Evolutionary conservation across 2,797 vertebrate species (phyloP).

Genomic region (Podarcis lilfordi): DNA sequence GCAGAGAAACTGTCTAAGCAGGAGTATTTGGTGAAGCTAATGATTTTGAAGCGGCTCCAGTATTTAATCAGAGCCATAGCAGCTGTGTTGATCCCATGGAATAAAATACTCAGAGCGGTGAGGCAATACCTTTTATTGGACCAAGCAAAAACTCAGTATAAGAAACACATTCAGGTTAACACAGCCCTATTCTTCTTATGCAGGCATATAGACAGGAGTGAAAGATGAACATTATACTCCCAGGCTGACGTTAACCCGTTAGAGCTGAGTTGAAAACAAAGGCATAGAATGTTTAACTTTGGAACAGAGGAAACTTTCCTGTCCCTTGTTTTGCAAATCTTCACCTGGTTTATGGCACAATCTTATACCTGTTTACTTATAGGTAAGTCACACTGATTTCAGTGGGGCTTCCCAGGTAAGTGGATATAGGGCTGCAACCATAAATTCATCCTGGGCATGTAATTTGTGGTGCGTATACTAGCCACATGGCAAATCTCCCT

Average conservation of each 20-base stretch:
- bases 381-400: too few relatives aligned
- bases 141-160: neutral
- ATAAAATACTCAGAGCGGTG: neutral
- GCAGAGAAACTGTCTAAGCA: neutral
- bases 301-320: neutral
- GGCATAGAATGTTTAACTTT: neutral
- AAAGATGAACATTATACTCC: neutral
- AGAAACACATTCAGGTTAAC: too few relatives aligned
- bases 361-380: too few relatives aligned
- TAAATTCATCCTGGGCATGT: neutral
- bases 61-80: neutral
- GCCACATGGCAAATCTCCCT: neutral
- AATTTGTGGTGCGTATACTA: neutral
- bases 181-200: neutral
- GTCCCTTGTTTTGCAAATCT: neutral
- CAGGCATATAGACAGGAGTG: neutral
- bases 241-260: neutral
- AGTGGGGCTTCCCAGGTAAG: too few relatives aligned
- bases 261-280: neutral
- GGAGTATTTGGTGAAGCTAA: neutral
- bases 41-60: neutral
- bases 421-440: too few relatives aligned
- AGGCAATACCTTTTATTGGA: neutral
- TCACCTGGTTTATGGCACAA: neutral
- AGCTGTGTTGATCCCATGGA: neutral